Base-by-base conservation (phyloP, 1,140 invertebrate species). In the Sycophila sp. region DNA sequence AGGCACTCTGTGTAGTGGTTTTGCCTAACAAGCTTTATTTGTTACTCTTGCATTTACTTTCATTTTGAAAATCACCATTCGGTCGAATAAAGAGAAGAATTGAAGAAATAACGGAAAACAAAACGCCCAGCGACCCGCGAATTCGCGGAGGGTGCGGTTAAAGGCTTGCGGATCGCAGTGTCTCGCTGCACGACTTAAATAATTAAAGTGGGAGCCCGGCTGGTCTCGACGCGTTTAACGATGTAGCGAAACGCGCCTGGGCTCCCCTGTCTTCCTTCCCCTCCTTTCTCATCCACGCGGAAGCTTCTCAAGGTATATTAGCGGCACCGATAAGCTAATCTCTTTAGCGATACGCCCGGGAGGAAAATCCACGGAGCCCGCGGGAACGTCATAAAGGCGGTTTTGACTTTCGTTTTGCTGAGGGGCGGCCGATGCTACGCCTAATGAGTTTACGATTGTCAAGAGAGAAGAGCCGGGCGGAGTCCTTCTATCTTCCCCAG, bases 301-400 rank as follows among this genome's bases (percentile, higher is more conserved):
- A 28, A 62, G 60, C 42, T 38, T 15, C 32, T 15, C 30, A 34
- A 36, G 28, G 19, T 24, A 40, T 69, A 49, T 69, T 60, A 60
- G 56, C 22, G 56, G 28, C 19, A 11, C 56, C 66, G 66, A 69
- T 69, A 69, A 69, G 66, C 56, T 69, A 69, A 69, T 69, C 45
- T 69, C 66, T 53, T 60, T 69, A 53, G 66, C 56, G 56, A 69
- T 69, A 60, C 66, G 45, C 42, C 55, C 22, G 30, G n/a, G 36
- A 49, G 47, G 22, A 51, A 51, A 55, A 28, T 26, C 11, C 56
- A 15, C 15, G 15, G 24, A 34, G 38, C 22, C 38, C 4, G 7
- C 40, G 0, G 19, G 2, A 8, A 17, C 22, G 55, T 38, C 45
- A 60, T 60, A 69, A 69, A 60, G 32, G n/a, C 42, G 22, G 10